These are phyloP conservation scores for Ifrita kowaldi DNA, from an alignment of 2,113 vertebrate species.

Conservation along the genomic window DNA sequence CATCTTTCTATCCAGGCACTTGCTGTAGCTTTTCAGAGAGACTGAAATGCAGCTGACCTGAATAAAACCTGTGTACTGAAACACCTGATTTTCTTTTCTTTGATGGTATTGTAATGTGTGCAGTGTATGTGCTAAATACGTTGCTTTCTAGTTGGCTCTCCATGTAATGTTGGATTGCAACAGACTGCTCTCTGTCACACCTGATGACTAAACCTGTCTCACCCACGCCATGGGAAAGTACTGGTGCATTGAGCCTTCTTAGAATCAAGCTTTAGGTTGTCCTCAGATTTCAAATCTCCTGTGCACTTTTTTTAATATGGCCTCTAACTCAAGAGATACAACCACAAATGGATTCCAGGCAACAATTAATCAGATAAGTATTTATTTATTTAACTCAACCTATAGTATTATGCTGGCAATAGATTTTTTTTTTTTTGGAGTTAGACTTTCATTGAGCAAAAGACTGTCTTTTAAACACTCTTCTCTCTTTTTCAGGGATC, in stretches of 20 bases:
- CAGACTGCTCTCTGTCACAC: constrained; percentile 37
- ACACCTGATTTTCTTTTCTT: constrained; percentile 12
- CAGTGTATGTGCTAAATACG: constrained; percentile 26
- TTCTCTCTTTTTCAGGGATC: constrained; percentile 52
- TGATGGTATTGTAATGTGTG: constrained; percentile 26
- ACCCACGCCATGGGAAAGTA: constrained; percentile 29
- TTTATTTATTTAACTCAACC: constrained; percentile 70
- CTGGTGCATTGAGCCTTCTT: constrained; percentile 37
- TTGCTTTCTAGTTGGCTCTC: constrained; percentile 53
- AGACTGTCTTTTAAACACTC: constrained; percentile 26
- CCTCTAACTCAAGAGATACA: constrained; percentile 66
- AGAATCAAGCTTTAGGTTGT: constrained; percentile 58
- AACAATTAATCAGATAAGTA: constrained; percentile 70
- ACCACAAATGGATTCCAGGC: constrained; percentile 69
- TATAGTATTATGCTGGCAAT: constrained; percentile 49
- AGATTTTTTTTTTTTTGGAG: constrained; percentile 1
- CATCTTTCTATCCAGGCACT: neutral
- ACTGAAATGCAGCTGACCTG: constrained; percentile 12
- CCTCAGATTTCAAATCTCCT: constrained; percentile 60
- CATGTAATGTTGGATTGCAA: constrained; percentile 5
- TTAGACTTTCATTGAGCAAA: neutral
- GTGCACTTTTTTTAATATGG: constrained; percentile 39
- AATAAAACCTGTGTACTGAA: constrained; percentile 15
- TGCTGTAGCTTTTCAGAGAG: constrained; percentile 29
- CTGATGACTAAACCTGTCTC: constrained; percentile 48